These are phyloP conservation scores for Hormiphora californensis DNA, from an alignment of 37 sponge, comb jelly and placozoan species.

Conservation along the genomic window DNA sequence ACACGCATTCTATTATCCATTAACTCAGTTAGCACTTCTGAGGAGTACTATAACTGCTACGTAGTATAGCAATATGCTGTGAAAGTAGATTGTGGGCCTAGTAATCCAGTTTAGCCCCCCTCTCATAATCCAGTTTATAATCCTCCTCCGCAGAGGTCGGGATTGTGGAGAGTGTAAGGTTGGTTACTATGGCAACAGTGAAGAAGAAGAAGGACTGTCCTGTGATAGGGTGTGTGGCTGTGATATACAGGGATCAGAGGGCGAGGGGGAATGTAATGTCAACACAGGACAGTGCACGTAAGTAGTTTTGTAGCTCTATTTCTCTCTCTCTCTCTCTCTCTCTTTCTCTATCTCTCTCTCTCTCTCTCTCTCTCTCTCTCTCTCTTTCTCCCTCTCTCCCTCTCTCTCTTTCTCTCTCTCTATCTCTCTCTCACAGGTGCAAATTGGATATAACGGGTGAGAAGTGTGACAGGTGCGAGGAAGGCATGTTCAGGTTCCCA, in stretches of 20 bases:
- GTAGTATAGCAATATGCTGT: too few species aligned
- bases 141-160: not conserved
- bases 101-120: not conserved
- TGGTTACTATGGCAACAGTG: constrained; percentile 10
- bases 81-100: too few species aligned
- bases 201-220: not conserved
- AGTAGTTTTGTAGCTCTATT: not conserved
- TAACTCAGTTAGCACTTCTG: too few species aligned
- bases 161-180: not conserved
- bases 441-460: not conserved
- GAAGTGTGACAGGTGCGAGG: not conserved
- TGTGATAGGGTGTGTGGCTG: not conserved
- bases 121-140: too few species aligned
- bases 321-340: not conserved
- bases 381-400: not conserved
- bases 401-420: not conserved
- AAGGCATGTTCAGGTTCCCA: not conserved
- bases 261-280: not conserved
- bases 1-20: too few species aligned
- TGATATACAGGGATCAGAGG: not conserved
- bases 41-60: too few species aligned
- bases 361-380: not conserved
- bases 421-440: not conserved
- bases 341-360: not conserved
- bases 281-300: constrained; percentile 6